A percentile compares a stretch with the other conserved stretches of the same genome.
Conservation (phyloP, 2,797 vertebrate species). For the Aldrovandia affinis region DNA sequence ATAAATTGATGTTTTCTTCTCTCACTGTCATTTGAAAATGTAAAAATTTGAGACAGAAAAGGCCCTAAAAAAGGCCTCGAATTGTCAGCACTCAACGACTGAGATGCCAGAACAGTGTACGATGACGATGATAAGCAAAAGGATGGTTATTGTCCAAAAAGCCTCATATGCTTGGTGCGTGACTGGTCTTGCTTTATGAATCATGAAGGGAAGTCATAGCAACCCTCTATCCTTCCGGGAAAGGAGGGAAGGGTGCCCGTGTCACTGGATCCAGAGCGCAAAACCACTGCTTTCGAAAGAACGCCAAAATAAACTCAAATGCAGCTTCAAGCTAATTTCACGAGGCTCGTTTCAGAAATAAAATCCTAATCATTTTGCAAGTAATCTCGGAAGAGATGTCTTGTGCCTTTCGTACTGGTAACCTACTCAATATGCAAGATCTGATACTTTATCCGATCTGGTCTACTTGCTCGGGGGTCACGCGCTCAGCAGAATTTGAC, state of each 20-base stretch:
- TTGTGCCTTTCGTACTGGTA: background rate
- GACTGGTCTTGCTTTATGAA: slow-evolving; percentile 69
- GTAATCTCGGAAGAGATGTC: background rate
- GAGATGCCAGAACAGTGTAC: background rate
- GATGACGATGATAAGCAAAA: slow-evolving; percentile 62
- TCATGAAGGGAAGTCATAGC: slow-evolving; percentile 60
- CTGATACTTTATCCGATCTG: background rate
- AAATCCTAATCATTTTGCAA: background rate
- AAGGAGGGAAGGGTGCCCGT: slow-evolving; percentile 66
- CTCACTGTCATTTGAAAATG: slow-evolving; percentile 5
- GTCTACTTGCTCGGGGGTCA: background rate
- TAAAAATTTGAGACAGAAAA: background rate
- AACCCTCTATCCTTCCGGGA: slow-evolving; percentile 63
- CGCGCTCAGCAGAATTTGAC: background rate
- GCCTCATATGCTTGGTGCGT: slow-evolving; percentile 73
- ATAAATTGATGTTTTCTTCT: background rate
- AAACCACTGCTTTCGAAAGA: slow-evolving; percentile 5
- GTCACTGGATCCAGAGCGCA: slow-evolving; percentile 52
- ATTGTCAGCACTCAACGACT: background rate
- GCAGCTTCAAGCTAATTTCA: slow-evolving; percentile 1
- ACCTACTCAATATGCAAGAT: background rate
- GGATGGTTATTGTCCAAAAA: slow-evolving; percentile 68
- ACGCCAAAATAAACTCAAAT: slow-evolving; percentile 1
- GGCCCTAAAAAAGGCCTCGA: background rate
- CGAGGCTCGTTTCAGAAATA: slow-evolving; percentile 13